Evolutionary conservation across 1,140 invertebrate genomes (phyloP).

Genomic region (Hestina assimilis): DNA sequence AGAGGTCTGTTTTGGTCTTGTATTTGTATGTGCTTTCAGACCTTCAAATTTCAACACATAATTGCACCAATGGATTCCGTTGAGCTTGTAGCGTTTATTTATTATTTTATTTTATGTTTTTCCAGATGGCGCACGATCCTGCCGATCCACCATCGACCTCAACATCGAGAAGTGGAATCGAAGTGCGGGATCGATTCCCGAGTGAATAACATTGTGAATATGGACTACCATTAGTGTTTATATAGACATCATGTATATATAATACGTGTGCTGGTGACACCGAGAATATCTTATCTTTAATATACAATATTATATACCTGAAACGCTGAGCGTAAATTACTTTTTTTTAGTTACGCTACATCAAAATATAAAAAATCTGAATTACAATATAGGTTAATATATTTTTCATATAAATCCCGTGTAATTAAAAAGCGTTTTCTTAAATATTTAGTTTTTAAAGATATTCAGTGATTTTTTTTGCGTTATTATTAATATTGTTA

Average conservation of each 20-base stretch:
- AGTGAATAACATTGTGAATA: conserved; percentile 33
- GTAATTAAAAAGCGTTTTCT: background rate
- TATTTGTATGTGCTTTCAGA: too few species aligned
- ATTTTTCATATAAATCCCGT: background rate
- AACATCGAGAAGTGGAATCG: conserved; percentile 36
- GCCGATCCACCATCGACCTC: conserved; percentile 43
- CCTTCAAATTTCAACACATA: too few species aligned
- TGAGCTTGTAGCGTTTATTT: background rate
- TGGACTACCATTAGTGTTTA: conserved; percentile 45
- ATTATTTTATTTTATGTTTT: conserved; percentile 7
- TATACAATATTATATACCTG: conserved; percentile 23
- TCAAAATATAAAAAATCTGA: background rate
- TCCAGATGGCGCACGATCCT: conserved; percentile 49
- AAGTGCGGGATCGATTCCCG: conserved; percentile 28
- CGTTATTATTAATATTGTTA: too few species aligned
- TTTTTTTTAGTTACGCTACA: too few species aligned
- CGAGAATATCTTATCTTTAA: conserved; percentile 38
- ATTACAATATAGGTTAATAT: background rate
- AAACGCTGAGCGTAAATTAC: background rate
- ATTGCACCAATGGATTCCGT: too few species aligned
- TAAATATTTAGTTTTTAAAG: background rate
- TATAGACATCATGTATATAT: conserved; percentile 45
- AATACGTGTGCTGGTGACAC: conserved; percentile 35
- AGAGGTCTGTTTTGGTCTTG: too few species aligned
- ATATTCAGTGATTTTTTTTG: conserved; percentile 1